Evolutionary conservation across 2,888 invertebrate species (phyloP).

Genomic region (Drosophila affinis): DNA sequence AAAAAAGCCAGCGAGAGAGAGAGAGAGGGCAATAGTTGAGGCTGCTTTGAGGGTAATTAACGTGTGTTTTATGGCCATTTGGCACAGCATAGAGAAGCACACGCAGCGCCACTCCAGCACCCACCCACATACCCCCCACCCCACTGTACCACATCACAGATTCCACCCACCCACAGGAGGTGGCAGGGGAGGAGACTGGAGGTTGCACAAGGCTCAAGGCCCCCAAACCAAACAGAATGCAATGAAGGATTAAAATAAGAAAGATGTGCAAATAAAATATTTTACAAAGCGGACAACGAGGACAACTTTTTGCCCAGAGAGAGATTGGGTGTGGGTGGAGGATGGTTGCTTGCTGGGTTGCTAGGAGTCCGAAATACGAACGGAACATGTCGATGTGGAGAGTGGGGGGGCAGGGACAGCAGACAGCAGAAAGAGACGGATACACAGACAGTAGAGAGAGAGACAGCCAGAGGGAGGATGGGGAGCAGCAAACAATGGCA

Average conservation of each 20-base stretch:
- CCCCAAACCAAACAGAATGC: slow-evolving; percentile 55
- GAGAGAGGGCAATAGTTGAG: slow-evolving; percentile 16
- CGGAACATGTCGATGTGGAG: slow-evolving; percentile 62
- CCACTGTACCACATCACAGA: slow-evolving; percentile 6
- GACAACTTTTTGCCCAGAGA: slow-evolving; percentile 57
- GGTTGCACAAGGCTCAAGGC: slow-evolving; percentile 22
- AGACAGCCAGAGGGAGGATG: slow-evolving; percentile 7
- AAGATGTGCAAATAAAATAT: slow-evolving; percentile 82
- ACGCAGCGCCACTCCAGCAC: slow-evolving; percentile 35
- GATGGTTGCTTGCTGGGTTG: neutral
- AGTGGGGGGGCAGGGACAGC: neutral
- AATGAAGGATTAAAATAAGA: slow-evolving; percentile 82
- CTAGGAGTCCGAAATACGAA: slow-evolving; percentile 73
- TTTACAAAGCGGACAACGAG: slow-evolving; percentile 74
- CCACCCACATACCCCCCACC: slow-evolving; percentile 5
- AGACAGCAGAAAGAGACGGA: slow-evolving; percentile 3
- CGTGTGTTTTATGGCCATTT: slow-evolving; percentile 76
- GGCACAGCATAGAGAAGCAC: slow-evolving; percentile 42
- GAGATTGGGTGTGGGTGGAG: slow-evolving; percentile 2
- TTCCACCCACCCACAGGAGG: neutral
- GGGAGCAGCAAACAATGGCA: slow-evolving; percentile 59
- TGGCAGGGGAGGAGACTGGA: neutral
- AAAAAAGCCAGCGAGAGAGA: neutral
- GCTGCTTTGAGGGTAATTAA: slow-evolving; percentile 75
- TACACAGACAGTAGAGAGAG: slow-evolving; percentile 5